phyloP scores from a whole-genome alignment of 1,140 invertebrate genomes.

The Alviniconcha marisindica region DNA sequence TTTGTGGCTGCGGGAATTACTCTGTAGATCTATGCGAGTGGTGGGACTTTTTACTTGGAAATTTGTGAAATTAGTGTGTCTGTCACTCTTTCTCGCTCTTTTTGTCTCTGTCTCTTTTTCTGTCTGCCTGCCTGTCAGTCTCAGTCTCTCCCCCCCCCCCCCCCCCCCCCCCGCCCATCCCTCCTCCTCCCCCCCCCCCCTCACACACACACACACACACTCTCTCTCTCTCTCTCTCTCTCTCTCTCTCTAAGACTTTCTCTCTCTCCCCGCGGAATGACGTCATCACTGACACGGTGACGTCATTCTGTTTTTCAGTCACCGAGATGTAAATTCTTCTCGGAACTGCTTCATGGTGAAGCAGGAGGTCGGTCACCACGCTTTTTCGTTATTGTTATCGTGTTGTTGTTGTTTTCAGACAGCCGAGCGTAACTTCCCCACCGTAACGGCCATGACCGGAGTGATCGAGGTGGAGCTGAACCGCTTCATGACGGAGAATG shows the following conservation, averaged over 20 bases:
- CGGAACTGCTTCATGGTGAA: too few relatives aligned
- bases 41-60: not conserved
- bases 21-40: not conserved
- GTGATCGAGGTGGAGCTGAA: constrained; percentile 53
- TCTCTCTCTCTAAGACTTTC: not conserved
- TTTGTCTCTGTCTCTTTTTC: not conserved
- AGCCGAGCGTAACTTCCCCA: constrained; percentile 35
- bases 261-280: not conserved
- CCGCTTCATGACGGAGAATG: constrained; percentile 50
- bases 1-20: not conserved
- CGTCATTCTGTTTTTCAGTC: too few relatives aligned
- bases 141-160: not conserved
- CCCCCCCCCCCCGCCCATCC: not conserved
- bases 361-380: too few relatives aligned
- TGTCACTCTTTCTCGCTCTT: constrained; percentile 11
- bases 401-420: constrained; percentile 26
- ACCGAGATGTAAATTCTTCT: too few relatives aligned
- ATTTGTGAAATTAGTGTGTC: too few relatives aligned
- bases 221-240: not conserved
- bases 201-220: not conserved
- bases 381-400: too few relatives aligned
- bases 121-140: not conserved
- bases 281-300: too few relatives aligned
- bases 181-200: not conserved
- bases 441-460: constrained; percentile 53